These are phyloP conservation scores for Cynocephalus volans DNA, from an alignment of 2,113 vertebrate species.

Conservation along the genomic window DNA sequence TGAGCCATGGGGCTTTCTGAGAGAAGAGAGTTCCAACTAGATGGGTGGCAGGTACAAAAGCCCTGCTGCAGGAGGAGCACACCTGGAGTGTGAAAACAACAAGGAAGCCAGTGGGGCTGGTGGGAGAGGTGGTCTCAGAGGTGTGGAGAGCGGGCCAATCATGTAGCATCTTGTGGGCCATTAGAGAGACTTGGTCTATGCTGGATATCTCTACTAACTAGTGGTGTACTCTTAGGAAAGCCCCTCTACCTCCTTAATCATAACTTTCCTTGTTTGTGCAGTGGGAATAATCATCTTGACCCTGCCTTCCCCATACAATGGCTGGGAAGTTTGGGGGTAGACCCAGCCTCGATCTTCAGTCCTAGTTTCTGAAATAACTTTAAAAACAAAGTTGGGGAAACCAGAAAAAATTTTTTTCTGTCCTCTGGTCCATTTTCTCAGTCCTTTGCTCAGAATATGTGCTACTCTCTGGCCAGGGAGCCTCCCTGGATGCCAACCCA, in stretches of 20 bases:
- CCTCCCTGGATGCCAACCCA: background rate
- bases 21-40: background rate
- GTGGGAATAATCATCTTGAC: background rate
- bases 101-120: background rate
- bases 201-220: background rate
- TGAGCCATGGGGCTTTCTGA: background rate
- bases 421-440: background rate
- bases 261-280: background rate
- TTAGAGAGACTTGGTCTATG: background rate
- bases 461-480: background rate
- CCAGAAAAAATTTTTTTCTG: background rate
- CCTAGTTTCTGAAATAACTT: background rate
- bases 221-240: background rate
- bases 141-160: background rate
- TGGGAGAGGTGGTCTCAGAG: accelerated
- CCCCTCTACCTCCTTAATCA: background rate
- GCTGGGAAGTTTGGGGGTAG: no score
- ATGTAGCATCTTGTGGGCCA: background rate
- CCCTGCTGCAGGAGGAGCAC: background rate
- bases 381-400: background rate
- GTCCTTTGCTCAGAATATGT: background rate
- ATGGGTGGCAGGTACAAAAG: background rate
- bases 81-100: background rate
- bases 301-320: background rate
- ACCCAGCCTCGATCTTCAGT: background rate